A percentile compares a stretch with the other conserved stretches of the same genome.
phyloP scores from a whole-genome alignment of 2,888 invertebrate genomes.

The Pyralis farinalis region DNA sequence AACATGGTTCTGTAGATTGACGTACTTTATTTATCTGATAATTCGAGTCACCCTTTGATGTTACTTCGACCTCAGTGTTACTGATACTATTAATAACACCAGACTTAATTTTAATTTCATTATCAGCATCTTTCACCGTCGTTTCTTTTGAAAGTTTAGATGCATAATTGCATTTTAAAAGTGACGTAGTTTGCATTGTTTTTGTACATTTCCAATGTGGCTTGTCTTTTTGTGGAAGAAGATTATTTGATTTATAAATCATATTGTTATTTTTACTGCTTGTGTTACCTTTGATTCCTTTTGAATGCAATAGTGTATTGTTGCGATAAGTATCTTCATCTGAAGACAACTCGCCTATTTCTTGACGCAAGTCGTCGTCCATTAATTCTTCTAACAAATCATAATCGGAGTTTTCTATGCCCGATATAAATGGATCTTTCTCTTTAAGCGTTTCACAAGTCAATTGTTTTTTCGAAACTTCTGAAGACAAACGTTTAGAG shows the following conservation, averaged over 20 bases:
- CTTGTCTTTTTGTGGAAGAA: neutral
- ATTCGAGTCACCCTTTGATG: neutral
- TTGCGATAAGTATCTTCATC: constrained; percentile 49
- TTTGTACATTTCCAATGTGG: neutral
- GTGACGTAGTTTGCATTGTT: neutral
- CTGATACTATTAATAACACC: constrained; percentile 6
- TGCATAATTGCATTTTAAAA: neutral
- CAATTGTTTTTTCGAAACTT: constrained; percentile 27
- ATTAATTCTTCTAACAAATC: constrained; percentile 69
- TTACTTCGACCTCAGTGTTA: neutral
- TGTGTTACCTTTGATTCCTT: constrained; percentile 22
- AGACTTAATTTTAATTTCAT: neutral
- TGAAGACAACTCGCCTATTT: constrained; percentile 66
- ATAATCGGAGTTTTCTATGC: constrained; percentile 60
- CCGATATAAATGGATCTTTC: constrained; percentile 54
- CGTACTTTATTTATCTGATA: neutral
- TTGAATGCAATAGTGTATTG: constrained; percentile 15
- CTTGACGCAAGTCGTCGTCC: constrained; percentile 65
- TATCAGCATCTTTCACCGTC: neutral
- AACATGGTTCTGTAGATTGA: neutral
- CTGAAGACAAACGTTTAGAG: constrained; percentile 17
- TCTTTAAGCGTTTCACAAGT: constrained; percentile 26
- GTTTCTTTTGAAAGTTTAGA: neutral
- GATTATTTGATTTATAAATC: neutral
- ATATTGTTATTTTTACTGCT: neutral